Percentiles rank a stretch among this genome's conserved stretches.
Evolutionary conservation across 1,140 invertebrate genomes (phyloP).

Genomic region (Bicyclus anynana): DNA sequence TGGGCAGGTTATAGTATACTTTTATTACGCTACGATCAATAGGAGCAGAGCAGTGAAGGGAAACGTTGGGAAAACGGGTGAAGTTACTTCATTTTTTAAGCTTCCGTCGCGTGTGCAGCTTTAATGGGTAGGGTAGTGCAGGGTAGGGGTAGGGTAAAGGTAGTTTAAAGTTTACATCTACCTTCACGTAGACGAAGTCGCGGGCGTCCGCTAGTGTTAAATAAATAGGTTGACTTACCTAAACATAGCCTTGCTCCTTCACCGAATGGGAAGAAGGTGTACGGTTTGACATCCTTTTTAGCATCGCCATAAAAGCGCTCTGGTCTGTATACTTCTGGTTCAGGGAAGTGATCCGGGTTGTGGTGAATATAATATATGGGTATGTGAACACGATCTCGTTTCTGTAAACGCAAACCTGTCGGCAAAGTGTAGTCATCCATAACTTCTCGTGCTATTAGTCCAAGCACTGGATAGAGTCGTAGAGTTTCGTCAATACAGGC

Average conservation of each 20-base stretch:
- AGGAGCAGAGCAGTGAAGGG: no score
- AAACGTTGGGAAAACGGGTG: no score
- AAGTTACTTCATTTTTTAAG: no score
- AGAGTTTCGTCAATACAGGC: constrained; percentile 32
- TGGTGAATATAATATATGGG: constrained; percentile 36
- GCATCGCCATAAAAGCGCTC: constrained; percentile 60
- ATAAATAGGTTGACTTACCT: constrained; percentile 48
- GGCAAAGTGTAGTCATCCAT: constrained; percentile 28
- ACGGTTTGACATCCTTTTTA: constrained; percentile 51
- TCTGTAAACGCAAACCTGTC: constrained; percentile 32
- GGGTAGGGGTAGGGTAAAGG: no score
- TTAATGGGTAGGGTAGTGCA: no score
- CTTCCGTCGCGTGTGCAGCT: no score
- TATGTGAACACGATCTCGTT: constrained; percentile 39
- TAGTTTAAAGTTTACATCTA: no score
- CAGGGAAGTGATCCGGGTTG: constrained; percentile 41
- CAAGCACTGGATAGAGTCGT: constrained; percentile 32
- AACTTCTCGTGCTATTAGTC: constrained; percentile 29
- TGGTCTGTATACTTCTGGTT: constrained; percentile 66
- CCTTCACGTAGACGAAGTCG: no score
- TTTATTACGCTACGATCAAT: no score
- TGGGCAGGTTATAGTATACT: no score
- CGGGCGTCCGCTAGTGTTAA: no score
- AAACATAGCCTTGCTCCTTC: constrained; percentile 79
- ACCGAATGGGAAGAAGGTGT: constrained; percentile 76